These are phyloP conservation scores for Eulemur coronatus DNA, from an alignment of 2,797 vertebrate genomes.

Conservation along the genomic window DNA sequence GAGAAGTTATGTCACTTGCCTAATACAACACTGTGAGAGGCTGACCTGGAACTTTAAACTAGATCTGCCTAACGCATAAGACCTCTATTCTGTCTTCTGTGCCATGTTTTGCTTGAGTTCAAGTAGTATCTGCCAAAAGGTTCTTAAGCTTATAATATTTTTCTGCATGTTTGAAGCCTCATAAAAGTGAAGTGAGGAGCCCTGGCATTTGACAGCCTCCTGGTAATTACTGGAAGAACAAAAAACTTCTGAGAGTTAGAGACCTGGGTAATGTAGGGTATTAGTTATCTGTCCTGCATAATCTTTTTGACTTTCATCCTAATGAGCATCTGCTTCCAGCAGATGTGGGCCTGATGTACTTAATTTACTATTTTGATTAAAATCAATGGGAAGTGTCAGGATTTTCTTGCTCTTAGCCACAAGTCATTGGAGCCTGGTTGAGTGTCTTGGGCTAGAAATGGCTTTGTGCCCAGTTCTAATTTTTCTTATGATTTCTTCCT, in stretches of 20 bases:
- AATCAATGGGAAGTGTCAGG: constrained; percentile 57
- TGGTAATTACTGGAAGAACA: constrained; percentile 68
- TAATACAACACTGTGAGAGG: background rate
- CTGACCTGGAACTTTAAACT: constrained; percentile 6
- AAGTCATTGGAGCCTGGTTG: constrained; percentile 32
- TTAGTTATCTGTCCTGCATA: constrained; percentile 70
- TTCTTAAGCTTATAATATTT: constrained; percentile 48
- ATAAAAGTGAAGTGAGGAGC: constrained; percentile 64
- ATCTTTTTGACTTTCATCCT: constrained; percentile 74
- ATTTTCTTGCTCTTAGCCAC: constrained; percentile 40
- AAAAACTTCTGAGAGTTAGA: constrained; percentile 50
- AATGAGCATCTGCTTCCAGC: constrained; percentile 68
- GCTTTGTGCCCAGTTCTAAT: constrained; percentile 38
- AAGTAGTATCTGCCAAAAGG: constrained; percentile 64
- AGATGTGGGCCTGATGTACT: constrained; percentile 66
- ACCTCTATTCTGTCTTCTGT: constrained; percentile 23
- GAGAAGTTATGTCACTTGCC: background rate
- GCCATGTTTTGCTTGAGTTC: constrained; percentile 54
- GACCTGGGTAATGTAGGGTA: constrained; percentile 57
- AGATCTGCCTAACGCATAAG: background rate
- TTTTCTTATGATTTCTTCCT: constrained; percentile 47
- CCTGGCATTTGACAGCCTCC: constrained; percentile 56
- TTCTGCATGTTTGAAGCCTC: constrained; percentile 48
- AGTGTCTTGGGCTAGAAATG: constrained; percentile 17
- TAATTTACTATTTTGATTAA: constrained; percentile 68